phyloP scores from a whole-genome alignment of 30 jellyfish, hydroid and myxozoan genomes.

The Calvadosia cruxmelitensis region DNA sequence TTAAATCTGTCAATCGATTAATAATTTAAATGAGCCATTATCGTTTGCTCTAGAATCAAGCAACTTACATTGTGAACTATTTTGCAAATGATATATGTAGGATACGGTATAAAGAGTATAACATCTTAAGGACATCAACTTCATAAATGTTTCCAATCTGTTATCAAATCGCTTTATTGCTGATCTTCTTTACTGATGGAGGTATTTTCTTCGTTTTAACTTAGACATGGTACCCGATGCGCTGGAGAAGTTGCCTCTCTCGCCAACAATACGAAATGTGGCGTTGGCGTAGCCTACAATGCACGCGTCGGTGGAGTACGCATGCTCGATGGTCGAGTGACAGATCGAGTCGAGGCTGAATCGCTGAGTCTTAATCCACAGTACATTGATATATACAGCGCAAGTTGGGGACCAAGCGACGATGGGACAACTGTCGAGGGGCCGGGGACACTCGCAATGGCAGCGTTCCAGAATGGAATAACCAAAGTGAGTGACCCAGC shows the following conservation, averaged over 20 bases:
- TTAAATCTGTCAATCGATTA: too few species aligned
- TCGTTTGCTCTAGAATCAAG: too few species aligned
- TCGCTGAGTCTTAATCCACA: constrained; percentile 97
- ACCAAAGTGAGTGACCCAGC: constrained; percentile 43
- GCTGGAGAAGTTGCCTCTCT: constrained; percentile 99
- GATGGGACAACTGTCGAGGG: constrained; percentile 99
- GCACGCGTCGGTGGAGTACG: constrained; percentile 99
- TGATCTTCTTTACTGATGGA: neutral
- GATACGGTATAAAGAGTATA: too few species aligned
- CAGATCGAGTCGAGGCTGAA: constrained; percentile 99
- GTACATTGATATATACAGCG: constrained; percentile 95
- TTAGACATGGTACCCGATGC: constrained; percentile 99
- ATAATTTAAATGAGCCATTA: too few species aligned
- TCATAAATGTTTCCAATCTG: too few species aligned
- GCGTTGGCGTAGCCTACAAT: constrained; percentile 97
- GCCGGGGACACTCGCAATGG: constrained; percentile 98
- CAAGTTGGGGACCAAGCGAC: constrained; percentile 99
- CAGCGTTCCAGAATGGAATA: constrained; percentile 91
- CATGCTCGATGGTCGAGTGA: constrained; percentile 98
- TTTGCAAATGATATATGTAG: too few species aligned
- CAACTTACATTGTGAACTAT: too few species aligned
- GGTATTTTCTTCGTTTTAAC: neutral
- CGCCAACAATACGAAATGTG: constrained; percentile 97
- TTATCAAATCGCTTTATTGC: too few species aligned
- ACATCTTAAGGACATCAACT: too few species aligned